Evolutionary conservation across 1,140 invertebrate genomes (phyloP), one percentile per base, ranked within the genome.

Genomic region (Nymphalis io): DNA sequence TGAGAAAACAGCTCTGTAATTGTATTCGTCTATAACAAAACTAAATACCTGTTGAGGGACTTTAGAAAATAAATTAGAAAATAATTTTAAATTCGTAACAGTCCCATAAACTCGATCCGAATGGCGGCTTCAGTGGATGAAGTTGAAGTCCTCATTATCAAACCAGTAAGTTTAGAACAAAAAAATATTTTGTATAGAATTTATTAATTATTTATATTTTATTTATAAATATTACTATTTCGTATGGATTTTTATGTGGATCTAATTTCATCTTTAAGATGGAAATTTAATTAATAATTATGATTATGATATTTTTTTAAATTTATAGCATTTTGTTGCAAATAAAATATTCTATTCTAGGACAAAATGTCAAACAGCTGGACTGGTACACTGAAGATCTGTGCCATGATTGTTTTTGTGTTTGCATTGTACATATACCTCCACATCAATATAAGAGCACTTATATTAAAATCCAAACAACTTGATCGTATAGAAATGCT

Each of bases 61-160:
- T 11, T n/a, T 16, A 51, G 18, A 51, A 20, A n/a, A 15, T 20
- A n/a, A 16, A 20, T 18, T 20, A 18, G 20, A 51, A 20, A 51
- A 51, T 11, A 20, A 18, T 51, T 18, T 51, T 20, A 10, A 16
- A 51, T 51, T n/a, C 18, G 4, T 20, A 51, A 8, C 20, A 51
- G 46, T 51, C 18, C 18, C 21, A 11, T 60, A 21, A 23, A 38
- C 4, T 38, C 23, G 21, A 13, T 62, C 44, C 44, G 46, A 62
- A 62, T 62, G 60, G 60, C 60, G 23, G 60, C 44, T 38, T n/a
- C 27, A 16, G 48, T 46, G 42, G 60, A 62, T 11, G 60, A 51
- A 23, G 46, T 62, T 11, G 42, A 44, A 18, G 42, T 51, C 16
- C 18, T 62, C 23, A 46, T 27, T 15, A 51, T 51, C 38, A 16